These are phyloP conservation scores for Lophura nycthemera DNA, from an alignment of 2,113 vertebrate species.

Conservation along the genomic window DNA sequence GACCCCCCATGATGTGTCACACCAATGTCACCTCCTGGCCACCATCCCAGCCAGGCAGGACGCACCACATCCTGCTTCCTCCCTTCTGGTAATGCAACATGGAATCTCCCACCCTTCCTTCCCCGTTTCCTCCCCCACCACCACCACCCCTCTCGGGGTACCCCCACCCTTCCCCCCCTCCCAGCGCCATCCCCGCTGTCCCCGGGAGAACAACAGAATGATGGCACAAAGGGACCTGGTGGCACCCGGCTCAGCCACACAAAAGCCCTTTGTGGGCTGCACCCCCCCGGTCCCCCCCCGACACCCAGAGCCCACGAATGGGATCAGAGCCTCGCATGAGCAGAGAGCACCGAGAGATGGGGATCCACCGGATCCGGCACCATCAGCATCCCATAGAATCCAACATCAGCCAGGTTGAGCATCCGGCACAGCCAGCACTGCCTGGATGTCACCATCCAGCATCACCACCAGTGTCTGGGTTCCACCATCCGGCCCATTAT, in stretches of 20 bases:
- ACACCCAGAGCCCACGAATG: neutral
- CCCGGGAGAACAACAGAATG: no score
- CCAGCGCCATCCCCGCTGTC: neutral
- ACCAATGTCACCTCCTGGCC: neutral
- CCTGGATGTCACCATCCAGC: no score
- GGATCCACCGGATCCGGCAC: neutral
- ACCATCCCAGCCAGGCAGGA: neutral
- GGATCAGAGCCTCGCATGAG: no score
- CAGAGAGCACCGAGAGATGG: no score
- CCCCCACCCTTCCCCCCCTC: no score
- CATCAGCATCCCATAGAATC: neutral
- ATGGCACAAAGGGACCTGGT: no score
- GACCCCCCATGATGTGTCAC: neutral
- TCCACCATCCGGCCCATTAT: no score
- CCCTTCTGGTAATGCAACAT: neutral
- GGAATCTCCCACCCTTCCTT: neutral
- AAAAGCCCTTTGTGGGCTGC: no score
- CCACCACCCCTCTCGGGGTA: neutral
- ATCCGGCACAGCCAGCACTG: neutral
- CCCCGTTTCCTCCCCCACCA: neutral
- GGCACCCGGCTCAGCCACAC: no score
- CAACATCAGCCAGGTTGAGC: neutral
- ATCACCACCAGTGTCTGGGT: no score
- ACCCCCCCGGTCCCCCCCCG: fast-evolving
- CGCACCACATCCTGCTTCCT: neutral